phyloP scores from a whole-genome alignment of 2,113 vertebrate genomes.

The Myiagra hebetior region DNA sequence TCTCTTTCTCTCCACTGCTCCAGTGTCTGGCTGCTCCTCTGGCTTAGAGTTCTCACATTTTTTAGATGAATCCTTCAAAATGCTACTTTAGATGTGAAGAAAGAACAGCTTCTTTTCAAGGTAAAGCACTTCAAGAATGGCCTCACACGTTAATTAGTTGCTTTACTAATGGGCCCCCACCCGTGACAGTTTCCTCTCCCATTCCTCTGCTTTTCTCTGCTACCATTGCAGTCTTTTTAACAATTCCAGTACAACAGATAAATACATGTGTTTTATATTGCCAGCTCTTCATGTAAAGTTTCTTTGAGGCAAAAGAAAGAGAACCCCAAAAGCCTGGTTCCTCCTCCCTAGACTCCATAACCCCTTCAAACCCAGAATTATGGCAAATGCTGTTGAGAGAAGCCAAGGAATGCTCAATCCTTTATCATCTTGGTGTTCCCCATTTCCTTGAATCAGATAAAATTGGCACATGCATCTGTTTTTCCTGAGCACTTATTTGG shows the following conservation, averaged over 20 bases:
- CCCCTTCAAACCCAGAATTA: neutral
- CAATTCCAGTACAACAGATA: neutral
- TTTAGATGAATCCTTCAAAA: neutral
- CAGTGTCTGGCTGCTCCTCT: neutral
- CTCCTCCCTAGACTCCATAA: neutral
- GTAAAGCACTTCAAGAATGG: neutral
- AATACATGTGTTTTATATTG: neutral
- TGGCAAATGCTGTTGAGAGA: neutral
- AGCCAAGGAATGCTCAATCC: neutral
- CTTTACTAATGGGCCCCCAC: neutral
- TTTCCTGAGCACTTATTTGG: neutral
- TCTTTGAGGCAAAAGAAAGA: neutral
- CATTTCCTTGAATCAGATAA: neutral
- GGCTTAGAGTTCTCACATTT: neutral
- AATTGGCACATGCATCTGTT: neutral
- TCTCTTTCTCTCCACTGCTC: neutral
- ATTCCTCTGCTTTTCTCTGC: neutral
- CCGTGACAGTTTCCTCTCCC: neutral
- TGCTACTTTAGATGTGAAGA: neutral
- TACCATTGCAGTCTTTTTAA: neutral
- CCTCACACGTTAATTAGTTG: neutral
- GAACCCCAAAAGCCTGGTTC: neutral
- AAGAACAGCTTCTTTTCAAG: neutral
- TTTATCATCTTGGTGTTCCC: neutral
- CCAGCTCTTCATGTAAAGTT: neutral